phyloP scores from a whole-genome alignment of 1,140 invertebrate genomes.

The Apocrypta bakeri region DNA sequence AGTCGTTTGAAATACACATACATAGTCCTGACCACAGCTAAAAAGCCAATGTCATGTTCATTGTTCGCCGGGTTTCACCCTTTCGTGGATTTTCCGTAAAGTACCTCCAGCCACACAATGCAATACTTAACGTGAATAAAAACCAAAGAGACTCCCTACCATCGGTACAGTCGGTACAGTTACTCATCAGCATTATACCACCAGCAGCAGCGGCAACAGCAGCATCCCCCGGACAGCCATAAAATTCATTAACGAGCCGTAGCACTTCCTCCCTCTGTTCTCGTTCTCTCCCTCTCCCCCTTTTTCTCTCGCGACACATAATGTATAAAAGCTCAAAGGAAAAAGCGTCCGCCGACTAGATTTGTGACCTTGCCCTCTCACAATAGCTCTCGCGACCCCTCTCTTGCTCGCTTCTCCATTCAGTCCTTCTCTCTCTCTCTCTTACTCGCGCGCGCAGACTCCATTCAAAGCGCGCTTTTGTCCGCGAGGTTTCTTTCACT shows the following conservation, averaged over 20 bases:
- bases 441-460: slow-evolving; percentile 49
- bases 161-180: not conserved
- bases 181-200: not conserved
- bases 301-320: slow-evolving; percentile 14
- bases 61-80: not conserved
- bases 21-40: too few species aligned
- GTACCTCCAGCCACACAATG: too few species aligned
- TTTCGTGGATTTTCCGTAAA: not conserved
- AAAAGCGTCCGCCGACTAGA: slow-evolving; percentile 60
- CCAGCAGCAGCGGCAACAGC: not conserved
- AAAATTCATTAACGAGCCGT: slow-evolving; percentile 57
- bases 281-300: not conserved
- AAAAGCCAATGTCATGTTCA: not conserved
- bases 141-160: not conserved
- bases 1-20: not conserved
- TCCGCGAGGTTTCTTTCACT: slow-evolving; percentile 67
- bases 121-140: too few species aligned
- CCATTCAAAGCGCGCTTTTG: slow-evolving; percentile 65
- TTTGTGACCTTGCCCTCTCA: slow-evolving; percentile 72
- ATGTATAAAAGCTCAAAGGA: slow-evolving; percentile 57
- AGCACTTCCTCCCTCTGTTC: slow-evolving; percentile 34
- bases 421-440: slow-evolving; percentile 47
- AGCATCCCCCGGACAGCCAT: slow-evolving; percentile 35
- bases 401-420: slow-evolving; percentile 63
- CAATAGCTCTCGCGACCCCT: slow-evolving; percentile 68